Conservation (phyloP, 2,113 vertebrate species). For the Malurus melanocephalus region DNA sequence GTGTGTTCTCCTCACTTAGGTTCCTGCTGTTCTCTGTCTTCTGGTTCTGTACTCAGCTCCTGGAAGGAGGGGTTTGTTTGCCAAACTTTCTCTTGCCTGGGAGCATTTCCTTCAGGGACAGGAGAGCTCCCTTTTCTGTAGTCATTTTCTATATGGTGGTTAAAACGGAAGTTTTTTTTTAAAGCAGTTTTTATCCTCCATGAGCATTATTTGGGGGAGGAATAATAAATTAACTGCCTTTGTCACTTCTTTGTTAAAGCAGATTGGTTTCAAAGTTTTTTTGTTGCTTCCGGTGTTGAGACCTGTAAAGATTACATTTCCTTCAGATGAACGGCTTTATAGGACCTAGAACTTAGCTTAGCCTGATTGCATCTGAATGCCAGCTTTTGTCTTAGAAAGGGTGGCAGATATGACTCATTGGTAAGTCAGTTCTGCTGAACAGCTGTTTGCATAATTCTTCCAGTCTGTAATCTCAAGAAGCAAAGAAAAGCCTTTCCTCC, state of each 20-base stretch:
- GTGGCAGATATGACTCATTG: slow-evolving; percentile 35
- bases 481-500: background rate
- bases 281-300: background rate
- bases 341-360: background rate
- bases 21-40: background rate
- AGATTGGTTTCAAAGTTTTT: background rate
- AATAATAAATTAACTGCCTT: background rate
- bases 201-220: accelerated
- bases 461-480: slow-evolving; percentile 3
- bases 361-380: slow-evolving; percentile 4
- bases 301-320: background rate
- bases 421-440: slow-evolving; percentile 26
- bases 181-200: background rate
- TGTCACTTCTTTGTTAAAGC: background rate
- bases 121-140: background rate
- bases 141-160: background rate
- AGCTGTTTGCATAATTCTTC: slow-evolving; percentile 45
- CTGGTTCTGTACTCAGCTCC: background rate
- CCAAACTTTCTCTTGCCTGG: background rate
- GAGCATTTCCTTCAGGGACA: background rate
- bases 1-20: background rate
- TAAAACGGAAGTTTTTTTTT: background rate
- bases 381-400: slow-evolving; percentile 32
- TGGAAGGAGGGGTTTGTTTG: background rate
- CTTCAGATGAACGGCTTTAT: background rate